Base-by-base conservation (phyloP, 2,888 invertebrate species). In the Nephrotoma guestfalica region DNA sequence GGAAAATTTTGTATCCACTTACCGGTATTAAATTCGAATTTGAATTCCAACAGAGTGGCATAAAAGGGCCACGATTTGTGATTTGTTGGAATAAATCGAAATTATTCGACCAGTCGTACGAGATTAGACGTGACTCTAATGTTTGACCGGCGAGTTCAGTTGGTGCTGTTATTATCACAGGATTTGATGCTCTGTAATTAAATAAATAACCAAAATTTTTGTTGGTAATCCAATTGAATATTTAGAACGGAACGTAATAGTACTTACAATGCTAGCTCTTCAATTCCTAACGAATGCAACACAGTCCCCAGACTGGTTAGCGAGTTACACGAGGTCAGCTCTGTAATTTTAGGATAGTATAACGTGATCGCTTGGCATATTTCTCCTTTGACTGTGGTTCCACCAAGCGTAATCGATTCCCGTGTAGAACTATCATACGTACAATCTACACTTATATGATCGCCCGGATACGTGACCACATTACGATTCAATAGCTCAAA, bases 391-490 rank as follows among this genome's bases (percentile, higher is more conserved):
- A 93, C 93, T 83, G 93, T 92, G 87, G 93, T 89, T 86, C 94
- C 94, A 11, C 88, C 86, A 13, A 86, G 57, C 85, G 94, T 94
- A 89, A 94, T 93, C 84, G 93, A 92, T 87, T 92, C 91, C 86
- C 93, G 91, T 42, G 92, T 92, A 88, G 93, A 92, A 89, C 94
- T 93, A 89, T 93, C 93, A 90, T 94, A 94, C 86, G 93, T 93
- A 90, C 94, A 94, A 89, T 94, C 93, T 18, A 93, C 93, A 87
- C 94, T 93, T 89, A 94, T 91, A 89, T 94, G 93, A 90, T 94
- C 94, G 86, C 93, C 93, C 89, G 94, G 92, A 85, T 92, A 89
- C 88, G 94, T 92, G 89, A 92, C 92, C 86, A 92, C 92, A 6
- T 93, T 93, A 87, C 92, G 91, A 87, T 91, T 92, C 15, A 94